Evolutionary conservation across 1,140 invertebrate species (phyloP), one percentile per base, ranked within the genome.

Genomic region (Arion vulgaris): DNA sequence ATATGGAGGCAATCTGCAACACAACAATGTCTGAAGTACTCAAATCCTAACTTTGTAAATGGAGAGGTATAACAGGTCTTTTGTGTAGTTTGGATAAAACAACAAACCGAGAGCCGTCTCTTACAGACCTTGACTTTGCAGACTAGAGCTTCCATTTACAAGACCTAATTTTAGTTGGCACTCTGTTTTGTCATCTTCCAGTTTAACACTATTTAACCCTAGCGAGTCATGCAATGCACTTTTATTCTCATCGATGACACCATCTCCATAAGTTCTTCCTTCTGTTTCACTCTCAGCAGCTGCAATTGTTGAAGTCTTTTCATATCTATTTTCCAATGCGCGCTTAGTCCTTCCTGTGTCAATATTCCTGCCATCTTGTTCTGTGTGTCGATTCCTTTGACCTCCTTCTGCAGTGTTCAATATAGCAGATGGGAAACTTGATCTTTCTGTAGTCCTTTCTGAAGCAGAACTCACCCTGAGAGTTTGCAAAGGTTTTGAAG

Each of bases 281-380:
- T 34, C 62, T 66, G 11, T 66, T 66, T 66, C 28, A 66, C 32
- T 66, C 4, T 32, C 28, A 66, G 32, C 5, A 32, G 62, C 32
- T 32, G 62, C 19, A 66, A 32, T 11, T 66, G 62, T 34, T 66
- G 62, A 66, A 66, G 62, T 66, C 62, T 66, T 66, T 66, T 66
- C 62, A 66, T 66, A 66, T 32, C 62, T 66, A 66, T n/a, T 32
- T 66, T 34, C 62, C 28, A 66, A 23, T 32, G n/a, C 2, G 62
- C 19, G 62, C 28, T 66, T 32, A 66, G 62, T 73, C 71, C 71
- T 73, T 73, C 71, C 71, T 73, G 71, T 23, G 28, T 23, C 32
- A 38, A 73, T 49, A 73, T 39, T 39, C 13, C 36, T 23, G 9
- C 7, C n/a, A 66, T 32, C 62, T 32, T 66, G n/a, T 66, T 66